phyloP scores from a whole-genome alignment of 1,140 invertebrate genomes.

The Apis cerana region DNA sequence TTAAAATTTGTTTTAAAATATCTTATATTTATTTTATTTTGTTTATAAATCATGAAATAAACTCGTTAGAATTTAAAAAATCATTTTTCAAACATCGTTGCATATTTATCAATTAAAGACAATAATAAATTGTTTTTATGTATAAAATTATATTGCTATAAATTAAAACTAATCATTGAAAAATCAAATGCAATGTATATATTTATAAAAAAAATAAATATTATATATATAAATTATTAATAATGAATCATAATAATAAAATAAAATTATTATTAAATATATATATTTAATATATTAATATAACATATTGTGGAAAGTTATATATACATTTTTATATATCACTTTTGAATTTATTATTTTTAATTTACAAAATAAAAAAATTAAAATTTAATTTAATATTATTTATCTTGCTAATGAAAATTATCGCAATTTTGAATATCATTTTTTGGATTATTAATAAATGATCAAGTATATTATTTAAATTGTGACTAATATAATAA shows the following conservation, averaged over 20 bases:
- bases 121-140: constrained; percentile 35
- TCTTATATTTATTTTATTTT: neutral
- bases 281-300: neutral
- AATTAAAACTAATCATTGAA: constrained; percentile 18
- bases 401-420: neutral
- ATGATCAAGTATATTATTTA: neutral
- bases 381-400: neutral
- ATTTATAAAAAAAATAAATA: neutral
- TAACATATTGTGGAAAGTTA: neutral
- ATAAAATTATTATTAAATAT: neutral
- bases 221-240: neutral
- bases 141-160: constrained; percentile 16
- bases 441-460: constrained; percentile 5
- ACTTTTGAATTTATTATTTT: neutral
- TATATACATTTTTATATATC: neutral
- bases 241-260: neutral
- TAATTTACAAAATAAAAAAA: neutral
- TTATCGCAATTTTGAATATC: neutral
- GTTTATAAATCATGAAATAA: neutral
- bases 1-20: neutral
- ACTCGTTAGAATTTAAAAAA: constrained; percentile 23
- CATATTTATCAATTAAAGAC: constrained; percentile 26
- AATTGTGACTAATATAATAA: neutral
- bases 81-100: constrained; percentile 25
- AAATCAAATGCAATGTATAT: neutral